These are phyloP conservation scores for Epiblema foenella DNA, from an alignment of 2,888 invertebrate genomes.

Conservation along the genomic window DNA sequence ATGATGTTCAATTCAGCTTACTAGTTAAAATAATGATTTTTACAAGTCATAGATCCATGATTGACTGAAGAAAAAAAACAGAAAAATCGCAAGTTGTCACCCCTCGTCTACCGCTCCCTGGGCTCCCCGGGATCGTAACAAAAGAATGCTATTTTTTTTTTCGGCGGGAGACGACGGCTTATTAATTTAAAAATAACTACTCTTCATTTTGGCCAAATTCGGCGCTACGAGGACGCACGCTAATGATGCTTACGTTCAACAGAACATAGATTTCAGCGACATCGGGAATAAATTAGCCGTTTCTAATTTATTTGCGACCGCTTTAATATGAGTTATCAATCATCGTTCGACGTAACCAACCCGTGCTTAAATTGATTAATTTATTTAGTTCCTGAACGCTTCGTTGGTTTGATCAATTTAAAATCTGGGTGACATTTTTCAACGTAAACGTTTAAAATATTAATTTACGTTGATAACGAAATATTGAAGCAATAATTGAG, in stretches of 20 bases:
- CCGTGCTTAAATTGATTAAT: conserved; percentile 42
- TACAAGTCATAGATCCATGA: too few relatives aligned
- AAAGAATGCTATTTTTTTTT: too few relatives aligned
- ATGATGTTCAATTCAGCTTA: too few relatives aligned
- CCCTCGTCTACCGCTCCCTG: too few relatives aligned
- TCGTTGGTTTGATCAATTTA: neutral
- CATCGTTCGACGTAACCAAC: conserved; percentile 41
- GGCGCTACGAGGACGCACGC: conserved; percentile 43
- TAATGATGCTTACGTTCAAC: conserved; percentile 48
- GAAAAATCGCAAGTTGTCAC: too few relatives aligned
- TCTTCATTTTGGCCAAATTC: conserved; percentile 35
- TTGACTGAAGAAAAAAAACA: too few relatives aligned
- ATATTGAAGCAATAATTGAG: neutral
- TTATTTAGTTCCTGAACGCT: conserved; percentile 16
- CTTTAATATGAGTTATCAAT: conserved; percentile 45
- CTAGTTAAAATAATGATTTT: too few relatives aligned
- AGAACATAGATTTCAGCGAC: conserved; percentile 50
- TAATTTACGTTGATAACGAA: neutral
- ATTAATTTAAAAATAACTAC: too few relatives aligned
- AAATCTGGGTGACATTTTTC: neutral
- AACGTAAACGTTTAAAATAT: neutral
- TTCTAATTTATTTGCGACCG: conserved; percentile 49
- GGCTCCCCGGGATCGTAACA: too few relatives aligned
- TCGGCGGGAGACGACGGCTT: too few relatives aligned
- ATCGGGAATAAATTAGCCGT: conserved; percentile 50